Evolutionary conservation across 1,140 invertebrate genomes (phyloP).

Genomic region (Vanessa tameamea): DNA sequence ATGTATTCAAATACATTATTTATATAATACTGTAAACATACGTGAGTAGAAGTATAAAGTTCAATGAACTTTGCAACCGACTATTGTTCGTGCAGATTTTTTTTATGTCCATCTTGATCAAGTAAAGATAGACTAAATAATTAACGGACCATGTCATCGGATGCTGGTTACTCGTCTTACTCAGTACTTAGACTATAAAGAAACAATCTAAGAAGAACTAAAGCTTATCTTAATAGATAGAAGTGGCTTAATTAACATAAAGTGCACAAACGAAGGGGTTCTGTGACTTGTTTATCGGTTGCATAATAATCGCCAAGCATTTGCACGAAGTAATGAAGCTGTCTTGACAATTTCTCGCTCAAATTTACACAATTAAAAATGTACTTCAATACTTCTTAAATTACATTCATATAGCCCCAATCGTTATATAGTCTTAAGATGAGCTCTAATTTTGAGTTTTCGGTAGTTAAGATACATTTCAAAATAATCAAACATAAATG

Average conservation of each 20-base stretch:
- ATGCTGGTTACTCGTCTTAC: slow-evolving; percentile 1
- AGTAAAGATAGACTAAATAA: slow-evolving; percentile 12
- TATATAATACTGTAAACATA: too few species aligned
- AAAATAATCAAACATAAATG: too few species aligned
- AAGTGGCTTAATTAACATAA: slow-evolving; percentile 35
- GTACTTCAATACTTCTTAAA: not conserved
- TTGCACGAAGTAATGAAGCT: slow-evolving; percentile 10
- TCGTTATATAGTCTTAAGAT: too few species aligned
- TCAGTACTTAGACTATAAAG: slow-evolving; percentile 16
- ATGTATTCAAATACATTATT: too few species aligned
- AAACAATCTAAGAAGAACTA: slow-evolving; percentile 22
- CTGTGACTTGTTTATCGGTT: slow-evolving; percentile 22
- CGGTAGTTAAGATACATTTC: too few species aligned
- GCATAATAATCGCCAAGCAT: slow-evolving; percentile 24
- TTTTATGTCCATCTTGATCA: not conserved
- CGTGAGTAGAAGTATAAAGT: not conserved
- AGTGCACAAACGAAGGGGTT: slow-evolving; percentile 21
- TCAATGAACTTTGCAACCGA: not conserved
- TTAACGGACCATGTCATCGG: slow-evolving; percentile 27
- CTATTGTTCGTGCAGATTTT: not conserved
- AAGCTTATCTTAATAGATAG: slow-evolving; percentile 39
- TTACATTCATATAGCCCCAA: too few species aligned
- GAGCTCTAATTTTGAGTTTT: too few species aligned
- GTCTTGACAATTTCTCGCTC: not conserved
- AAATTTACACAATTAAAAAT: slow-evolving; percentile 1